Base-by-base conservation (phyloP, 2,888 invertebrate genomes). In the Drosophila demipolita region DNA sequence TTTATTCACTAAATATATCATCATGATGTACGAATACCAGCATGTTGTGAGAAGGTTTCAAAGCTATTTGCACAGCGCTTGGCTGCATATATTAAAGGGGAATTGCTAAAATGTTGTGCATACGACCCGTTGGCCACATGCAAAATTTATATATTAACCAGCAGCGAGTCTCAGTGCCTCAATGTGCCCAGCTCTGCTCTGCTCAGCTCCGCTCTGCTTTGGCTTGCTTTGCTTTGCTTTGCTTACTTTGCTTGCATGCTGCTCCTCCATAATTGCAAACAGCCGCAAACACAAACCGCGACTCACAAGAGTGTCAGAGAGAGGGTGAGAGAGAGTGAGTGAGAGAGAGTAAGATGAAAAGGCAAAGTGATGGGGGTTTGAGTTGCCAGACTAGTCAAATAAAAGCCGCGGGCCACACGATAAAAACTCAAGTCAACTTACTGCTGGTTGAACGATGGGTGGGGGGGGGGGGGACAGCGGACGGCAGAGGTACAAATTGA, bases 51-150 rank as follows among this genome's bases (percentile, higher is more conserved):
- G 23, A 40, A 36, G 9, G 26, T n/a, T 69, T 42, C 42, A 55
- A 32, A 70, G 35, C 17, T 49, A 40, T 48, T 57, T 52, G 62
- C 26, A 17, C 42, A 48, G 26, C 20, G 60, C 58, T 78, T 32
- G 52, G 42, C 62, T 77, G 72, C 59, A 73, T 75, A 82, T 80
- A 85, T 87, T 87, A 88, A 79, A 90, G 82, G 80, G 87, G 84
- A 87, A 90, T 88, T 80, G 81, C 59, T 72, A 74, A 82, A 87
- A 85, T 84, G 82, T 87, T 89, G 83, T 82, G 74, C 84, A 90
- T 82, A 90, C 89, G 90, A 90, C 91, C 87, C 74, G 80, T 81
- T 87, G 87, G 79, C 83, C 80, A 82, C 87, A 87, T 81, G 78
- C 71, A 83, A 86, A 86, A 83, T 83, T 82, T 75, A 87, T 81